Base-by-base conservation (phyloP, 2,888 invertebrate species). In the Teleiodes luculella region DNA sequence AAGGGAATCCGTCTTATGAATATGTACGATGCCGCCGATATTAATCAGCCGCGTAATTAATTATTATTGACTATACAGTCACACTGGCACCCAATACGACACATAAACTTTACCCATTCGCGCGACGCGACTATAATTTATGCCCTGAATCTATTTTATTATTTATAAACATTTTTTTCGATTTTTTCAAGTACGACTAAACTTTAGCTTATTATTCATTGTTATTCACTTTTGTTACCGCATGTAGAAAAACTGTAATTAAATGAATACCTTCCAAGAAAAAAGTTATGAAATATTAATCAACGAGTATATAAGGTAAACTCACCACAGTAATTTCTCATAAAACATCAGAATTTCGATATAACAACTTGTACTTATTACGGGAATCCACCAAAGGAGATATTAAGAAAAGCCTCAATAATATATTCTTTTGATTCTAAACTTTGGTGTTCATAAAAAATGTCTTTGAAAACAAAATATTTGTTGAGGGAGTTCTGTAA, bases 401-500 rank as follows among this genome's bases (percentile, higher is more conserved):
- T 30, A 24, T 24, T 24, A 24, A 30, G 37, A 51, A 39, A 16
- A 31, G 24, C 31, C 41, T 51, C 33, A 16, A 41, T 14, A 41
- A 51, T 31, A 41, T 41, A 51, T 51, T 51, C 51, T 31, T 45
- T 52, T 45, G 14, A 52, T 35, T 36, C 24, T n/a, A 11, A 20
- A 45, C 28, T 45, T 43, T 53, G 33, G 46, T 52, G 36, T 52
- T 14, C 41, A 48, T 46, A 28, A 53, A 57, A 62, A 70, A 82
- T 84, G 83, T 61, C 64, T 52, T 52, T 62, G 36, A 77, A 73
- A 55, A 84, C 86, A 33, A 78, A 76, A 64, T 58, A 52, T 55
- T 66, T 86, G 45, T 63, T 87, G 4, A 72, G 63, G 67, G 68
- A 66, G 51, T 71, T 76, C 60, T 86, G 85, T 61, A 80, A 70